Conservation (phyloP, 2,888 invertebrate species). For the Eucera pruinosa region DNA sequence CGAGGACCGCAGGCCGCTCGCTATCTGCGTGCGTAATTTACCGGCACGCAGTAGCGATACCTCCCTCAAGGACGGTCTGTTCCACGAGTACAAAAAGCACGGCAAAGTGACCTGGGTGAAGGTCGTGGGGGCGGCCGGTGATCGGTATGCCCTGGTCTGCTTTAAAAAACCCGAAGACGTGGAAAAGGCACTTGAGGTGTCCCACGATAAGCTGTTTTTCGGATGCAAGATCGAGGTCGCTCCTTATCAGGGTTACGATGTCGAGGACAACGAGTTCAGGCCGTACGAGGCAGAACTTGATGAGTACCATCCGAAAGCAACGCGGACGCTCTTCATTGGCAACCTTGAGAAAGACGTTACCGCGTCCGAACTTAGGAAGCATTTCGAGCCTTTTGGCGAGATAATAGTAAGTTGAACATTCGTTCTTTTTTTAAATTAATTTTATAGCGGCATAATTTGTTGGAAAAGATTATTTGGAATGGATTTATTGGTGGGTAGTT, state of each 20-base stretch:
- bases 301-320: slow-evolving; percentile 98
- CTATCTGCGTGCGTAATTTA: slow-evolving; percentile 95
- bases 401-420: slow-evolving; percentile 90
- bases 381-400: slow-evolving; percentile 97
- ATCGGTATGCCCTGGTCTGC: slow-evolving; percentile 96
- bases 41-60: slow-evolving; percentile 96
- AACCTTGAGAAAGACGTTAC: slow-evolving; percentile 98
- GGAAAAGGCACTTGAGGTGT: slow-evolving; percentile 97
- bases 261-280: slow-evolving; percentile 92
- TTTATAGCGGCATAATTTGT: neutral
- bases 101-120: slow-evolving; percentile 98
- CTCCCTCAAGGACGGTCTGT: slow-evolving; percentile 97
- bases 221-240: slow-evolving; percentile 98
- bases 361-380: slow-evolving; percentile 94
- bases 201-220: slow-evolving; percentile 98
- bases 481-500: no score
- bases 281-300: slow-evolving; percentile 97
- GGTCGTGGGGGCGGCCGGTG: slow-evolving; percentile 95
- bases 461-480: no score
- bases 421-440: neutral
- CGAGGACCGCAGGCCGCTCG: slow-evolving; percentile 91
- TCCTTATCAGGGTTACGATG: slow-evolving; percentile 95
- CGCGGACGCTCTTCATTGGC: slow-evolving; percentile 97
- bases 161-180: slow-evolving; percentile 99
- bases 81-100: slow-evolving; percentile 99